Conservation (phyloP, 2,797 vertebrate species). For the Pipistrellus pipistrellus region DNA sequence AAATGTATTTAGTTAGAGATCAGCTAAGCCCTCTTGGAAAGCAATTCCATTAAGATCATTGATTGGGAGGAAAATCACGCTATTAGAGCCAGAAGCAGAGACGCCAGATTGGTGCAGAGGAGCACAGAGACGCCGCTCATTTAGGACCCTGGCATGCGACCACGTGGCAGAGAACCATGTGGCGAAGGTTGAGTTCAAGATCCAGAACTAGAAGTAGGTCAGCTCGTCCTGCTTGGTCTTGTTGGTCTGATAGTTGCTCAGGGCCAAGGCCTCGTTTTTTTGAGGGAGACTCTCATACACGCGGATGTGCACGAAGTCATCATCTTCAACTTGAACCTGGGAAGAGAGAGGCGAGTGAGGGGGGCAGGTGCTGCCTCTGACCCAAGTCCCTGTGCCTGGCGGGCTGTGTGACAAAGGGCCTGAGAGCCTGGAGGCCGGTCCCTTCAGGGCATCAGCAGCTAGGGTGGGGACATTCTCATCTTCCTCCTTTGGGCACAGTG, state of each 20-base stretch:
- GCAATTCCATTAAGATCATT: neutral
- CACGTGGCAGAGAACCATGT: fast-evolving
- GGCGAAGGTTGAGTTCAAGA: fast-evolving
- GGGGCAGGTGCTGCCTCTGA: neutral
- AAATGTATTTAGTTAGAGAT: neutral
- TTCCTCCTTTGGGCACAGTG: fast-evolving
- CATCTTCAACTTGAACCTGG: slow-evolving; percentile 70
- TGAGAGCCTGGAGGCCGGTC: fast-evolving
- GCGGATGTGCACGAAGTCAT: slow-evolving; percentile 57
- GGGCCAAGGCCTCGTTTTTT: slow-evolving; percentile 34
- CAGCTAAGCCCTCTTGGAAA: neutral
- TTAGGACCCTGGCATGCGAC: fast-evolving
- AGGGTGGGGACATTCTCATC: fast-evolving
- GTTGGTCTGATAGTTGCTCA: slow-evolving; percentile 77
- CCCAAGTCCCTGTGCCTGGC: fast-evolving
- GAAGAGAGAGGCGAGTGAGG: neutral
- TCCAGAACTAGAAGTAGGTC: slow-evolving; percentile 63
- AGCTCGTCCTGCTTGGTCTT: slow-evolving; percentile 74
- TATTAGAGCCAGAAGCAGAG: fast-evolving
- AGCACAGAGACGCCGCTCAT: fast-evolving
- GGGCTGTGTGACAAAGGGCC: neutral
- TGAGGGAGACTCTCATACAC: slow-evolving; percentile 73
- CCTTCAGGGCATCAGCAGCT: neutral
- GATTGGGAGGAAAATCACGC: too few relatives aligned
- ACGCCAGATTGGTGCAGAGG: fast-evolving